A percentile compares a stretch with the other conserved stretches of the same genome.
Evolutionary conservation across 2,797 vertebrate species (phyloP).

Genomic region (Lithobates pipiens): DNA sequence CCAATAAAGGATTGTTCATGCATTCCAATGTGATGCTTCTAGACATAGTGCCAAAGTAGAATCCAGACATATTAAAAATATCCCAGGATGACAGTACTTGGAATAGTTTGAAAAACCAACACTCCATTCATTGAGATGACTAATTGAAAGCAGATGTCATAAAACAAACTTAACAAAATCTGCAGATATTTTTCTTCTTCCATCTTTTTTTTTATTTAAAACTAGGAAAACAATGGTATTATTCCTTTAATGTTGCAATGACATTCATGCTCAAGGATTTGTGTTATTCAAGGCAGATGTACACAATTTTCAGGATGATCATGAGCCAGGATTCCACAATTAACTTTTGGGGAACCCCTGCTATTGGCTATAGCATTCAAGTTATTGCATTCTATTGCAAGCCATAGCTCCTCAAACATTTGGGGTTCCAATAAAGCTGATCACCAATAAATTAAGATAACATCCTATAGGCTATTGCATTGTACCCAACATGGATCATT

Average conservation of each 20-base stretch:
- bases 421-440: too few relatives aligned
- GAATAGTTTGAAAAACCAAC: constrained; percentile 33
- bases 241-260: background rate
- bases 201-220: background rate
- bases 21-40: constrained; percentile 28
- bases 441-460: too few relatives aligned
- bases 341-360: too few relatives aligned
- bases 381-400: too few relatives aligned
- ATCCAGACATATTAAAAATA: constrained; percentile 46
- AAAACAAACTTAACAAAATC: constrained; percentile 29
- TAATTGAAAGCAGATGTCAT: constrained; percentile 51
- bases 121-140: constrained; percentile 37
- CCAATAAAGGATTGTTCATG: constrained; percentile 40
- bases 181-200: constrained; percentile 19
- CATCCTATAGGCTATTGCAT: too few relatives aligned
- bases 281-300: background rate
- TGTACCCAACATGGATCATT: too few relatives aligned
- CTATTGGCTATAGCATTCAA: too few relatives aligned
- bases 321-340: too few relatives aligned
- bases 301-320: too few relatives aligned
- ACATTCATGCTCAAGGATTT: background rate
- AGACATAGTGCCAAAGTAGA: constrained; percentile 24
- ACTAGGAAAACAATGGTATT: background rate
- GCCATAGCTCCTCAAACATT: too few relatives aligned
- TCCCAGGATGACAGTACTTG: constrained; percentile 22